phyloP scores from a whole-genome alignment of 2,797 vertebrate genomes.

The Cercopithecus mitis region DNA sequence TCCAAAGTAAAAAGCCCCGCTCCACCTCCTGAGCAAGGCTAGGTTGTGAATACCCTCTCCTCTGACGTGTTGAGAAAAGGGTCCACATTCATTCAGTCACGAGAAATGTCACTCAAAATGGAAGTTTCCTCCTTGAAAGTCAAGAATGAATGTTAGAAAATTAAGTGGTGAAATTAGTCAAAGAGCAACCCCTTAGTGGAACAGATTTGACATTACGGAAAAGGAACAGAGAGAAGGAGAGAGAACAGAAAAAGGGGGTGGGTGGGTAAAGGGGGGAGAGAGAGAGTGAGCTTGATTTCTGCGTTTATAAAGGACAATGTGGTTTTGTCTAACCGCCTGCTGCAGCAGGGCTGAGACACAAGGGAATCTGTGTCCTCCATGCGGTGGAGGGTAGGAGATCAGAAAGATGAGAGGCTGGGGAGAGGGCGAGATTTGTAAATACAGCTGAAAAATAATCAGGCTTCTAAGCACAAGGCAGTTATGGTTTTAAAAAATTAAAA shows the following conservation, averaged over 20 bases:
- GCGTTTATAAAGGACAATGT: background rate
- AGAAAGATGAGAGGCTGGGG: fast-evolving
- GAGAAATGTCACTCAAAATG: background rate
- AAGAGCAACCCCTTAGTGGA: background rate
- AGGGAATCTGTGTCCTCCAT: background rate
- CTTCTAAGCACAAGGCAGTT: background rate
- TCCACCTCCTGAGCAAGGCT: background rate
- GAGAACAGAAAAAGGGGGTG: background rate
- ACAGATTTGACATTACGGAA: slow-evolving; percentile 7
- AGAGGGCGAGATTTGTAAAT: background rate
- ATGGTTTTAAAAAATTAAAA: background rate
- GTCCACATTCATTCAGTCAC: background rate
- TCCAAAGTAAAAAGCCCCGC: background rate
- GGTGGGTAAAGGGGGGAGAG: background rate
- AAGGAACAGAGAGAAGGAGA: background rate
- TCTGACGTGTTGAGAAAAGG: background rate
- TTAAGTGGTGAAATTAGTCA: background rate
- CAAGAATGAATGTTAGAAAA: slow-evolving; percentile 12
- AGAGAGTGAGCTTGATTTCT: background rate
- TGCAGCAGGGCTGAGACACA: too few species aligned
- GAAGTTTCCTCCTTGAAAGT: background rate
- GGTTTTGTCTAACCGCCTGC: background rate
- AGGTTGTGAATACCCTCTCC: background rate
- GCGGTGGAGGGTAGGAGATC: background rate
- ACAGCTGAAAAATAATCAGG: background rate